Percentiles rank a stretch among this genome's conserved stretches.
phyloP scores from a whole-genome alignment of 2,888 invertebrate species.

The Epiblema foenella region DNA sequence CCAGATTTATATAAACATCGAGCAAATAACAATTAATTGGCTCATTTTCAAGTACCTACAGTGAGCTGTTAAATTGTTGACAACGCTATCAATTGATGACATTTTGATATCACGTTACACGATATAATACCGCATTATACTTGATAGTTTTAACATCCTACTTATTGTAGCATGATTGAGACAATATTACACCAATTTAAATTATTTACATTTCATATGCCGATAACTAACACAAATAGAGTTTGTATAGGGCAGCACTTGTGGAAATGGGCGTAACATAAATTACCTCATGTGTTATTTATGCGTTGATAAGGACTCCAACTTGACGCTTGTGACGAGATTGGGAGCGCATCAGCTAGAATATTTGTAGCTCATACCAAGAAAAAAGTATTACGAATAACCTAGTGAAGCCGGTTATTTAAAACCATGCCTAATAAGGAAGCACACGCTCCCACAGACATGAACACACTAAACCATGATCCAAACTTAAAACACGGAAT shows the following conservation, averaged over 20 bases:
- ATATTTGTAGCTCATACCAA: conserved; percentile 8
- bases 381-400: too few species aligned
- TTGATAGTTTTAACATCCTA: background rate
- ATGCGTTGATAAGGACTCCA: background rate
- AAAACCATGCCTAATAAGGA: too few species aligned
- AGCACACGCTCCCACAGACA: too few species aligned
- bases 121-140: background rate
- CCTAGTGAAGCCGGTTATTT: too few species aligned
- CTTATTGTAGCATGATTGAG: conserved; percentile 10
- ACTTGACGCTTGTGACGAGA: background rate
- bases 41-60: conserved; percentile 18
- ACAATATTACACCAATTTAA: conserved; percentile 35
- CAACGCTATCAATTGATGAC: background rate
- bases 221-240: conserved; percentile 29
- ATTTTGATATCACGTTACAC: background rate
- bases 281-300: conserved; percentile 13
- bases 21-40: conserved; percentile 2
- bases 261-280: conserved; percentile 39
- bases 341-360: conserved; percentile 13
- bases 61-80: conserved; percentile 9
- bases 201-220: conserved; percentile 36
- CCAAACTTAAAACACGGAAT: too few species aligned
- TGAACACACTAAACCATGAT: too few species aligned
- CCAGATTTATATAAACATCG: background rate
- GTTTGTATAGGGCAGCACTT: conserved; percentile 43